A percentile compares a stretch with the other conserved stretches of the same genome.
phyloP scores from a whole-genome alignment of 2,888 invertebrate genomes.

The Yponomeuta cagnagella region DNA sequence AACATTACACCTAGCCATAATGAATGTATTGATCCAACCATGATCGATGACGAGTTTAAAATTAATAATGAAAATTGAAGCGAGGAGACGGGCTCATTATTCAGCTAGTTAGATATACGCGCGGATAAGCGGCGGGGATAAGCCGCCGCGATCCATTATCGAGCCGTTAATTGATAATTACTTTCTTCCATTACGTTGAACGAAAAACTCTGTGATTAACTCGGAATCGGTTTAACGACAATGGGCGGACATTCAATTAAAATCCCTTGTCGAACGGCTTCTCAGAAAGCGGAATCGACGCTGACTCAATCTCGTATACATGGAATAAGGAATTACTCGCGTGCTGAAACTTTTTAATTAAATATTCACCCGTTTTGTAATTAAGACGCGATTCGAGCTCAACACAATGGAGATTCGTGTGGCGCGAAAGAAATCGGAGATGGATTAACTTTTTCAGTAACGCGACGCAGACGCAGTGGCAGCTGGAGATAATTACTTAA shows the following conservation, averaged over 20 bases:
- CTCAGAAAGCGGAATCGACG: slow-evolving; percentile 62
- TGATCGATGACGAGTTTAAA: slow-evolving; percentile 51
- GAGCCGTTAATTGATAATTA: slow-evolving; percentile 74
- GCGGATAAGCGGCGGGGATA: slow-evolving; percentile 62
- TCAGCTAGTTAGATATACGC: slow-evolving; percentile 35
- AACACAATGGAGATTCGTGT: slow-evolving; percentile 53
- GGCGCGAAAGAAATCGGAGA: slow-evolving; percentile 50
- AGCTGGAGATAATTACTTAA: slow-evolving; percentile 27
- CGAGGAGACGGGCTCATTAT: slow-evolving; percentile 45
- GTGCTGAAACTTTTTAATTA: slow-evolving; percentile 73
- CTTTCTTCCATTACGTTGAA: slow-evolving; percentile 72
- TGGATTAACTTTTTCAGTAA: slow-evolving; percentile 39
- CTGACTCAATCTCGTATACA: slow-evolving; percentile 71
- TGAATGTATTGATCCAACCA: slow-evolving; percentile 21
- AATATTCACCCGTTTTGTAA: slow-evolving; percentile 72
- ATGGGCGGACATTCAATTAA: slow-evolving; percentile 71
- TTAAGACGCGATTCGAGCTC: slow-evolving; percentile 61
- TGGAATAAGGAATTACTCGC: slow-evolving; percentile 72
- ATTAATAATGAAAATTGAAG: slow-evolving; percentile 54
- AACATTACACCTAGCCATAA: slow-evolving; percentile 16
- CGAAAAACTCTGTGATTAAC: slow-evolving; percentile 73
- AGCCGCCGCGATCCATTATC: slow-evolving; percentile 72
- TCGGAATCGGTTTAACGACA: slow-evolving; percentile 72
- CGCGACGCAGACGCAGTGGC: slow-evolving; percentile 11
- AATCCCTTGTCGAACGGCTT: slow-evolving; percentile 69